Conservation (phyloP, 92 coral and sea anemone species). For the Heteractis magnifica region DNA sequence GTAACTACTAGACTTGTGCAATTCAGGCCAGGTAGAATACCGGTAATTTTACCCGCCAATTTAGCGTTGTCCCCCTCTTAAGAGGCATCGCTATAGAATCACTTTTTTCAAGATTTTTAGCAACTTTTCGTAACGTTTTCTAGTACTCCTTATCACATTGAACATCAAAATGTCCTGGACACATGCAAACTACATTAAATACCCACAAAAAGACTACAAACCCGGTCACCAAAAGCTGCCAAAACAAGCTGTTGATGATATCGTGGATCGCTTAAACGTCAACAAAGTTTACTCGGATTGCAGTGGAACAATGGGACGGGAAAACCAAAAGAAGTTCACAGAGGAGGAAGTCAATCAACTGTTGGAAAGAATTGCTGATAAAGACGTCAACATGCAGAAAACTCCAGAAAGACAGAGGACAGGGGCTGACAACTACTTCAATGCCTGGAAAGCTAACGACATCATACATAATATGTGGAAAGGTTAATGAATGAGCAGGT, state of each 20-base stretch:
- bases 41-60: no score
- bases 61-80: no score
- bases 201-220: constrained; percentile 30
- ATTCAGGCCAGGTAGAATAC: no score
- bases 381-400: constrained; percentile 54
- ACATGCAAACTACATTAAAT: constrained; percentile 55
- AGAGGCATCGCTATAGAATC: no score
- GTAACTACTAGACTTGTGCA: no score
- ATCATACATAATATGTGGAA: constrained; percentile 11
- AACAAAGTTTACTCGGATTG: constrained; percentile 40
- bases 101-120: no score
- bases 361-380: constrained; percentile 79
- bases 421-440: constrained; percentile 69
- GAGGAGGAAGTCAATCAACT: constrained; percentile 46
- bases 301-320: constrained; percentile 10
- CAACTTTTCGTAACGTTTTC: not conserved
- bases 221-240: constrained; percentile 49
- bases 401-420: constrained; percentile 84
- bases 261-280: constrained; percentile 71
- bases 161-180: constrained; percentile 65
- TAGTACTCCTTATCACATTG: not conserved
- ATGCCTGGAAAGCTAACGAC: constrained; percentile 56
- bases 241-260: constrained; percentile 53
- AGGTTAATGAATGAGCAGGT: not conserved
- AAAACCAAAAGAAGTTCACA: constrained; percentile 35